Evolutionary conservation across 2,113 vertebrate genomes (phyloP), one percentile per base, ranked within the genome.

Genomic region (Trachemys scripta): DNA sequence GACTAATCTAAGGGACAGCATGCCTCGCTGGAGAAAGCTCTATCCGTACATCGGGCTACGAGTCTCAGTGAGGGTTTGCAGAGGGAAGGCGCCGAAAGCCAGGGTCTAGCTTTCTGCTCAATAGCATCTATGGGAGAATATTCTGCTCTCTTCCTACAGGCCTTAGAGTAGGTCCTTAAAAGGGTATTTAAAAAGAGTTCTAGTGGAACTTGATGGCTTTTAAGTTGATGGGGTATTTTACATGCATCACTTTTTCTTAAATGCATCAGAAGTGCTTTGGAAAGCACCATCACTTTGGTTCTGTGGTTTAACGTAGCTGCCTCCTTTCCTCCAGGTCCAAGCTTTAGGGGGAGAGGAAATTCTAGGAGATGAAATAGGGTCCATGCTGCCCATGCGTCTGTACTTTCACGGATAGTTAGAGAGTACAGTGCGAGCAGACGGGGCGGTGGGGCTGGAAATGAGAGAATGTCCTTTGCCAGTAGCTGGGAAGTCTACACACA

Each of bases 121-220:
- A 35, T 22, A 65, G 79, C 72, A 1, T 31, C 19, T 3, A 4
- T 75, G 88, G 85, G 81, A 49, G 3, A 16, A 69, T 31, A 42
- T 91, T 85, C 8, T 27, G 80, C 80, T 88, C 75, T 78, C 53
- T 24, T 59, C 88, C 69, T 38, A 31, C 51, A 29, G 31, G 45
- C 54, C 38, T 53, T 82, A 0, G 90, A 91, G 78, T 53, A 65
- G 85, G 81, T 72, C 95, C 35, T 65, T 45, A 0, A 5, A 72
- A 72, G 17, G 65, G 62, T 84, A 90, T 31, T 80, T 86, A 42
- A 0, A 11, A 59, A 45, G 1, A 4, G 88, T n/a, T 84, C 89
- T 16, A 89, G 81, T 12, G 93, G 87, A 93, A 89, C 90, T 88
- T 1, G 27, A 88, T 84, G 93, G 87, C 90, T 94, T 91, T 82